These are phyloP conservation scores for Cheiracanthium punctorium DNA, from an alignment of 2,888 invertebrate genomes.

Conservation along the genomic window DNA sequence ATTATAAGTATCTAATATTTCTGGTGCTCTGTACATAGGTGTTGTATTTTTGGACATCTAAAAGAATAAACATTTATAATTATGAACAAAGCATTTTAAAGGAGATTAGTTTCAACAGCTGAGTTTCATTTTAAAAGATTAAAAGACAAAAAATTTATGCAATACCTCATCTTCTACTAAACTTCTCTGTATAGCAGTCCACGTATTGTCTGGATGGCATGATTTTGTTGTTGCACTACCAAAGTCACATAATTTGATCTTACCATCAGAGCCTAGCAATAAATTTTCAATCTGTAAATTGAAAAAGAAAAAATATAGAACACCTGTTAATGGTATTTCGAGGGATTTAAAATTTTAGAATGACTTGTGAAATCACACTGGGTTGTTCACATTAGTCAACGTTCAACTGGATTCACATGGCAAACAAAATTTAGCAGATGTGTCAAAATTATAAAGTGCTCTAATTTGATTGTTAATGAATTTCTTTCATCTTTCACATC, in stretches of 20 bases:
- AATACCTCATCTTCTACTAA: slow-evolving; percentile 96
- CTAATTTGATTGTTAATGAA: too few species aligned
- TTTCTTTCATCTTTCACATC: too few species aligned
- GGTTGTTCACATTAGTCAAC: too few species aligned
- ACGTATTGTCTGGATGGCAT: slow-evolving; percentile 88
- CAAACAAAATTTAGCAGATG: too few species aligned
- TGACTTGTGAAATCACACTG: too few species aligned
- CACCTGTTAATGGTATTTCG: too few species aligned
- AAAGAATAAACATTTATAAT: slow-evolving; percentile 57
- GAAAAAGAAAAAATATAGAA: background rate
- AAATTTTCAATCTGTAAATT: slow-evolving; percentile 89
- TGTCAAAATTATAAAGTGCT: too few species aligned
- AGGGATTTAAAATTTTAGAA: too few species aligned
- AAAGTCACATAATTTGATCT: slow-evolving; percentile 96
- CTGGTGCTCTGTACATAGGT: slow-evolving; percentile 95
- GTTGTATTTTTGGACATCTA: slow-evolving; percentile 80
- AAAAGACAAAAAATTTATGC: too few species aligned
- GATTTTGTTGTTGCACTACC: slow-evolving; percentile 92
- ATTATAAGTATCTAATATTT: slow-evolving; percentile 96
- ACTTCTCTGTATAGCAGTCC: slow-evolving; percentile 94
- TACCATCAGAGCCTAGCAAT: slow-evolving; percentile 88
- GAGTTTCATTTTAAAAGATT: too few species aligned
- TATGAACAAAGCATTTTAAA: background rate
- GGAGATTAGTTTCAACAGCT: too few species aligned
- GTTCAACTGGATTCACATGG: too few species aligned